Conservation (phyloP, 2,888 invertebrate genomes). For the Campoletis raptor region DNA sequence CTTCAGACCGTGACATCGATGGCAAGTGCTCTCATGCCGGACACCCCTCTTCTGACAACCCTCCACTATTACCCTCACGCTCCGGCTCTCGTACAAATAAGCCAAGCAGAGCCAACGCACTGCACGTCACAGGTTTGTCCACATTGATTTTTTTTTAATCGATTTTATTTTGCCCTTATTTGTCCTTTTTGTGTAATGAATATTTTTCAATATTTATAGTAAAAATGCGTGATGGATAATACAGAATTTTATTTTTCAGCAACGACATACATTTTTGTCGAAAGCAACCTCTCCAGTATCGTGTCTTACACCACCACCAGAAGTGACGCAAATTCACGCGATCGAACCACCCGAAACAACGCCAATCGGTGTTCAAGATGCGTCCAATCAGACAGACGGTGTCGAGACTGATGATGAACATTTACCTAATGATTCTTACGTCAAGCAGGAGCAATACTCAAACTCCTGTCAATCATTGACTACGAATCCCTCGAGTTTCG, state of each 20-base stretch:
- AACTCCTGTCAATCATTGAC: constrained; percentile 76
- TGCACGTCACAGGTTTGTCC: constrained; percentile 81
- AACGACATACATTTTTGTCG: constrained; percentile 80
- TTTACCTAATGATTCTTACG: constrained; percentile 71
- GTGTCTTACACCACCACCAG: constrained; percentile 89
- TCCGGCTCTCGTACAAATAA: constrained; percentile 82
- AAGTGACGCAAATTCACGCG: constrained; percentile 84
- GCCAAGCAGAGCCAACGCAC: constrained; percentile 81
- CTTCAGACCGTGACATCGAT: constrained; percentile 82
- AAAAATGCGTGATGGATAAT: not conserved
- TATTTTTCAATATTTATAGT: constrained; percentile 3
- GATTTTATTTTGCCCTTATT: not conserved
- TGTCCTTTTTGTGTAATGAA: not conserved
- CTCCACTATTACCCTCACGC: constrained; percentile 83
- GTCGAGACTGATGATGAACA: constrained; percentile 84
- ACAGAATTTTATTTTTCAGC: constrained; percentile 71
- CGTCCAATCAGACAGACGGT: constrained; percentile 93
- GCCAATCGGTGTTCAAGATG: constrained; percentile 90
- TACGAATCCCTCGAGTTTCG: constrained; percentile 77
- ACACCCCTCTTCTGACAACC: constrained; percentile 81
- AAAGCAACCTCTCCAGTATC: constrained; percentile 86
- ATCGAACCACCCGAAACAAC: constrained; percentile 85
- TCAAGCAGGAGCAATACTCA: constrained; percentile 80
- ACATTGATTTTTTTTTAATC: not conserved
- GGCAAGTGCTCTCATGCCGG: constrained; percentile 80